These are phyloP conservation scores for Nyleta sp. DNA, from an alignment of 2,888 invertebrate species.

Conservation along the genomic window DNA sequence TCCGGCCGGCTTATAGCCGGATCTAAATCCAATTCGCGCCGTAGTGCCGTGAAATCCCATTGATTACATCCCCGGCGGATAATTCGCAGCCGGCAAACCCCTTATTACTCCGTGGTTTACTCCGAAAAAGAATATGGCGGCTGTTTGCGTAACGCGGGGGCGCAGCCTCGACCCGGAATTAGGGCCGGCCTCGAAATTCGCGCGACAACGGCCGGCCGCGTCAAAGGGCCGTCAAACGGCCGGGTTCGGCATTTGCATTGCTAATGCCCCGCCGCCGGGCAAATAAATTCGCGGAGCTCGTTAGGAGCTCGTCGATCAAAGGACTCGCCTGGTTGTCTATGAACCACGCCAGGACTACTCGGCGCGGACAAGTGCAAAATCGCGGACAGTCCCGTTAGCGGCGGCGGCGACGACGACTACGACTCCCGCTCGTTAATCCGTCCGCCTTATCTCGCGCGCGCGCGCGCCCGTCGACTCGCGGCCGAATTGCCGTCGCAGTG, in stretches of 20 bases:
- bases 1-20: constrained; percentile 29
- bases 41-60: constrained; percentile 52
- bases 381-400: constrained; percentile 64
- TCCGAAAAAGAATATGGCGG: too few relatives aligned
- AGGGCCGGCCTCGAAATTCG: constrained; percentile 18
- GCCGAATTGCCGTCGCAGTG: constrained; percentile 12
- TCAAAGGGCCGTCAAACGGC: constrained; percentile 47
- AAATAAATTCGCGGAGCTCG: constrained; percentile 52
- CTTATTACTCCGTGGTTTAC: constrained; percentile 18
- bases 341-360: too few relatives aligned
- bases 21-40: constrained; percentile 42
- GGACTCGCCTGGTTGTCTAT: constrained; percentile 26
- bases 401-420: constrained; percentile 18
- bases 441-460: constrained; percentile 55
- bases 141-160: too few relatives aligned
- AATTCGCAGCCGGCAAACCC: neutral
- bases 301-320: constrained; percentile 66
- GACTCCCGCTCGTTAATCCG: constrained; percentile 65
- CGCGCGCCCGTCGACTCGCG: constrained; percentile 28
- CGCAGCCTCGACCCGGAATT: constrained; percentile 5
- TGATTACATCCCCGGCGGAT: constrained; percentile 41
- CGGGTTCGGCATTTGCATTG: constrained; percentile 47
- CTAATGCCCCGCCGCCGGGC: constrained; percentile 46
- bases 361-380: constrained; percentile 42
- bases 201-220: constrained; percentile 21